Conservation (phyloP, 2,797 vertebrate species). For the Glossophaga mutica region DNA sequence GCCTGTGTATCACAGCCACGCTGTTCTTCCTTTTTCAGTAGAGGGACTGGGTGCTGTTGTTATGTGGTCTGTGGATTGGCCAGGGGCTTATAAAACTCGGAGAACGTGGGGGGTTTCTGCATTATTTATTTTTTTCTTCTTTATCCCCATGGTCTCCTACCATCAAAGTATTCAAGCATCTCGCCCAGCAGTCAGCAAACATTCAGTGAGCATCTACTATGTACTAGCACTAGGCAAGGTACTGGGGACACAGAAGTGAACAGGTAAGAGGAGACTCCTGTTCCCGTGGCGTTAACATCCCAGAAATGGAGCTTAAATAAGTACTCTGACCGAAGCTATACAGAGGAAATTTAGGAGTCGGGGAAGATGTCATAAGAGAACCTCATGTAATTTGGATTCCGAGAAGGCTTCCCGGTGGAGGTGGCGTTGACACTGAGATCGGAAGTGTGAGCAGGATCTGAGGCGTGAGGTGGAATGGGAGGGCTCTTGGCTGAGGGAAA, state of each 20-base stretch:
- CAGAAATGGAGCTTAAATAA: not conserved
- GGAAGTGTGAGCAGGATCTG: not conserved
- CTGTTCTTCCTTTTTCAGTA: not conserved
- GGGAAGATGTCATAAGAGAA: not conserved
- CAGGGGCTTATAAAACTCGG: not conserved
- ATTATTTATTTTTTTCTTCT: not conserved
- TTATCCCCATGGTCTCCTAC: not conserved
- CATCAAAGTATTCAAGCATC: not conserved
- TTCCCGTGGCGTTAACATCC: not conserved
- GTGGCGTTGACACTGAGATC: not conserved
- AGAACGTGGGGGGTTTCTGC: not conserved
- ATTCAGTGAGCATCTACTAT: not conserved
- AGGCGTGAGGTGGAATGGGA: not conserved
- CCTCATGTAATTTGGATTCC: not conserved
- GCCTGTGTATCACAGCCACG: accelerated
- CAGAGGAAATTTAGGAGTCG: not conserved
- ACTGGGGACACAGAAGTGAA: not conserved
- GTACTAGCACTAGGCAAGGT: not conserved
- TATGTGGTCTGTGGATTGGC: not conserved
- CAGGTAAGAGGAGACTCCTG: not conserved
- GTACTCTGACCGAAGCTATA: not conserved
- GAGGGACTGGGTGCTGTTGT: not conserved
- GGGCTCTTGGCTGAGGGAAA: not conserved
- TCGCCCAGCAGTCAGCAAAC: not conserved
- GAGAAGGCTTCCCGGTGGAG: not conserved